Evolutionary conservation across 2,113 vertebrate genomes (phyloP).

Genomic region (Cisticola juncidis): DNA sequence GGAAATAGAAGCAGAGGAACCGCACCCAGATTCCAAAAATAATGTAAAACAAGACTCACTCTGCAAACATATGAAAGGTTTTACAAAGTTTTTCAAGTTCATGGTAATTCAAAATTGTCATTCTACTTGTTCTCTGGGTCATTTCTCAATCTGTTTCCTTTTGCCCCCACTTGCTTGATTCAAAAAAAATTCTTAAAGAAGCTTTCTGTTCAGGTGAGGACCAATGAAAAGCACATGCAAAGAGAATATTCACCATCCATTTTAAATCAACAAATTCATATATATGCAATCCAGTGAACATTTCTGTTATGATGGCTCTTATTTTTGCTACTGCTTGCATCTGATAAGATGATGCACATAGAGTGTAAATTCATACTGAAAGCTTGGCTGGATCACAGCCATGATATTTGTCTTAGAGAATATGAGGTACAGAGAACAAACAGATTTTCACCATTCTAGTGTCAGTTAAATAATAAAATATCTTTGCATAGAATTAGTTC

Average conservation of each 20-base stretch:
- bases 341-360: background rate
- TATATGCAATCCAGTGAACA: background rate
- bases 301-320: background rate
- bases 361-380: background rate
- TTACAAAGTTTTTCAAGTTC: background rate
- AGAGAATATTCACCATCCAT: background rate
- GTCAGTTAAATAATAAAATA: conserved; percentile 17
- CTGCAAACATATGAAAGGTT: background rate
- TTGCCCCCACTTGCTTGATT: background rate
- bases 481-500: conserved; percentile 45
- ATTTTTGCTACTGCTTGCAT: background rate
- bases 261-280: background rate
- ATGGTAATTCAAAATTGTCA: background rate
- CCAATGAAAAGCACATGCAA: background rate
- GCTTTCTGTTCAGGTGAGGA: background rate
- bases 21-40: conserved; percentile 34
- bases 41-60: background rate
- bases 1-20: background rate
- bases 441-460: background rate
- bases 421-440: conserved; percentile 27
- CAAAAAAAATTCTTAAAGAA: background rate
- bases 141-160: background rate
- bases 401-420: background rate
- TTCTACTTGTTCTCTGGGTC: background rate
- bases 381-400: background rate